Base-by-base conservation (phyloP, 64 coral and sea anemone species). In the Stichodactyla helianthus region DNA sequence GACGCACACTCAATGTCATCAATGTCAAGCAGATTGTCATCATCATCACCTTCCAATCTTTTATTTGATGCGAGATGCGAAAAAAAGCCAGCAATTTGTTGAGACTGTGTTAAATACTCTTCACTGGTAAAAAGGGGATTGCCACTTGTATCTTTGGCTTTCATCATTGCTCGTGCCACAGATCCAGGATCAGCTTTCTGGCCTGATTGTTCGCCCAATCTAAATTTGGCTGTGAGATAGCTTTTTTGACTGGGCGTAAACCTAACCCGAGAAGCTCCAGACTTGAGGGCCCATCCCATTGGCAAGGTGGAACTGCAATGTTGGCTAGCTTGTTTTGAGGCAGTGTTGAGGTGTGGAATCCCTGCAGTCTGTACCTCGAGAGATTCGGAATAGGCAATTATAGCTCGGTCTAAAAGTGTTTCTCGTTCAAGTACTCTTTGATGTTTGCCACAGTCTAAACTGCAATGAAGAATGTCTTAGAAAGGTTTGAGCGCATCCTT, bases 221-320 rank as follows among this genome's bases (percentile, higher is more conserved):
- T 86, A 82, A 93, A 89, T 52, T 89, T 88, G 31, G 17, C 64
- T 51, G 54, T 35, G 54, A 93, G 83, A 86, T 77, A 93, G 12
- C 23, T 68, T 18, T 18, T 89, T 85, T 93, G 92, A 53, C 85
- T 89, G 19, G 85, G 62, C 50, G 51, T 89, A 64, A 93, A 93
- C 26, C 87, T 63, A 13, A 10, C 58, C 80, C 58, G 26, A 35
- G 79, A 85, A 50, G 82, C 17, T 28, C 74, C 76, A 14, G 19
- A 62, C 61, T 88, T 88, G 9, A 93, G 70, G 11, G 87, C 83
- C 84, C 92, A 93, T 16, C 92, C 83, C 87, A 86, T 93, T 50
- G 51, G 31, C 17, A 71, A 71, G 67, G 17, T 71, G 67, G 25
- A 22, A 27, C 67, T 71, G 67, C 19, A 71, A 27, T 35, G 16